Base-by-base conservation (phyloP, 1,140 invertebrate genomes). In the Choristoneura fumiferana region DNA sequence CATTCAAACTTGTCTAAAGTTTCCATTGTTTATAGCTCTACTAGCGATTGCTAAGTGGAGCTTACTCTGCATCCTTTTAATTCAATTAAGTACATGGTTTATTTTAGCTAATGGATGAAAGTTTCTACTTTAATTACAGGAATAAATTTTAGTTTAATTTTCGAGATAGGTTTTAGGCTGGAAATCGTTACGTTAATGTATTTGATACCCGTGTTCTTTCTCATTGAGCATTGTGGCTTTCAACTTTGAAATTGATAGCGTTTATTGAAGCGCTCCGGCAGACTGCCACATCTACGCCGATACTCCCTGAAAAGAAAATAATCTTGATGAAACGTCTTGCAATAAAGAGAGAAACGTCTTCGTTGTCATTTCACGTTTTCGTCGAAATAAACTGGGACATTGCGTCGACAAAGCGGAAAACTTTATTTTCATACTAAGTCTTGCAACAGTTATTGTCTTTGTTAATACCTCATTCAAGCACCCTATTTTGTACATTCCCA, bases 1-100 rank as follows among this genome's bases (percentile, higher is more conserved):
- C 71, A 81, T 86, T 74, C 73, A 69, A 83, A 83, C 72, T 84
- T 78, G 74, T 78, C 71, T 69, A 77, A 83, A 82, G 78, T 84
- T 84, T 76, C 57, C 69, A 76, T 82, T 82, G 81, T 82, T 82
- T 79, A 76, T 68, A 55, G 62, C 58, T 66, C 60, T 60, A 54
- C 37, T 54, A 58, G 62, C 65, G 65, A 74, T 78, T 68, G 67
- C 65, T 71, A 71, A 76, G 65, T 70, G 62, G 61, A 59, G 38
- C 43, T 63, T 43, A 66, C 52, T 65, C 33, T 54, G 60, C 54
- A 67, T 45, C 62, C 55, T 65, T 76, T 78, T 75, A 66, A 73
- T 71, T 78, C 57, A 75, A 64, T 73, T 73, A 72, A 39, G 22
- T 29, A 29, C 22, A 29, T 29, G 22, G 22, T 29, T 29, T 29